Evolutionary conservation across 2,113 vertebrate species (phyloP).

Genomic region (Myotis davidii): DNA sequence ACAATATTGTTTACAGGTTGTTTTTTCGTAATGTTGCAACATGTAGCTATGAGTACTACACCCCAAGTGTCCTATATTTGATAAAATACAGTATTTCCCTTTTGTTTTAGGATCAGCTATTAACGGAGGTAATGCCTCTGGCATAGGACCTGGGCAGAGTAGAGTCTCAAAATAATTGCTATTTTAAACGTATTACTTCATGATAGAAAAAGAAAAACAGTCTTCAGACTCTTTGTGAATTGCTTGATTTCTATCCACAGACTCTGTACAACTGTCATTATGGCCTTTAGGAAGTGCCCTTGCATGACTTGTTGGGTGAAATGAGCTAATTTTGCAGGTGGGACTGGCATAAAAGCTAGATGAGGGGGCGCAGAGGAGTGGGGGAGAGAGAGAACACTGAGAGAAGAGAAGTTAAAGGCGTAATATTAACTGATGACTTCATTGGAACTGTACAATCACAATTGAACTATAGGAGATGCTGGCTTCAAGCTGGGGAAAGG

Average conservation of each 20-base stretch:
- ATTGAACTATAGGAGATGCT: neutral
- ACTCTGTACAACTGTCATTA: neutral
- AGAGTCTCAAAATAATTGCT: neutral
- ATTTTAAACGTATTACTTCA: neutral
- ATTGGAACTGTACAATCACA: neutral
- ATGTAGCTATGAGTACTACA: neutral
- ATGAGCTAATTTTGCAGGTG: neutral
- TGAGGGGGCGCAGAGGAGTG: neutral
- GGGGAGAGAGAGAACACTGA: neutral
- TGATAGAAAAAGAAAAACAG: neutral
- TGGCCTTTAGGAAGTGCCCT: neutral
- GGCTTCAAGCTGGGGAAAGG: neutral
- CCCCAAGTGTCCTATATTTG: neutral
- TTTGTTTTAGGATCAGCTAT: neutral
- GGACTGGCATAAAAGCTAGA: neutral
- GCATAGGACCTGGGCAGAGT: accelerated
- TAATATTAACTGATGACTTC: neutral
- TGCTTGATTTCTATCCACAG: neutral
- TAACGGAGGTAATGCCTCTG: neutral
- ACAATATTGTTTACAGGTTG: neutral
- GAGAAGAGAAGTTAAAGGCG: neutral
- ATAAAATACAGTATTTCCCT: neutral
- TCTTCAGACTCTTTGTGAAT: neutral
- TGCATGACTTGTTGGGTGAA: neutral
- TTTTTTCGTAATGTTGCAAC: neutral